Base-by-base conservation (phyloP, 2,888 invertebrate genomes). In the Drosophila nr. perissopoda region DNA sequence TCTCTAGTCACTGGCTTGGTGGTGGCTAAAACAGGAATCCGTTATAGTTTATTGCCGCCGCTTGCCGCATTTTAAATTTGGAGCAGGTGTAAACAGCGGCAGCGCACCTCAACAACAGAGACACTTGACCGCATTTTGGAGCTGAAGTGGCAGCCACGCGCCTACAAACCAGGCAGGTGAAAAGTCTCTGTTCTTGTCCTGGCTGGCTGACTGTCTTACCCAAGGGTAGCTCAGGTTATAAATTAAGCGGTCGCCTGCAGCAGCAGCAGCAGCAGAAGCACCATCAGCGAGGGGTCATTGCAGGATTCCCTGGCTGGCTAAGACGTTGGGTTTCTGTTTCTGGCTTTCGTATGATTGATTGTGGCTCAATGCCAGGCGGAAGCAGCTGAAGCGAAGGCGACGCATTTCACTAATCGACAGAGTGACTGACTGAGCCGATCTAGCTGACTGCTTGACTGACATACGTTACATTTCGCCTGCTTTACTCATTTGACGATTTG, bases 71-170 rank as follows among this genome's bases (percentile, higher is more conserved):
- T 79, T 81, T 70, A 70, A 76, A 74, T 83, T 86, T 88, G 90
- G 88, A 84, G 88, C 88, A 88, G 88, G 88, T 88, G 88, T 86
- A 88, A 88, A 21, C 21, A 53, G 63, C 51, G 49, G 40, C 57
- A 36, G 33, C 38, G 21, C 53, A 36, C 29, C 38, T 49, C 53
- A 52, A 25, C 64, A 16, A 16, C 46, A 60, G 71, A 82, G 82
- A 76, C 84, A 88, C 82, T 85, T 87, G 89, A 87, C 89, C 87
- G 87, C 89, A 87, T 87, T 87, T 87, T 87, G 87, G 87, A 87
- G 87, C 82, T 48, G 56, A 53, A 40, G 65, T 52, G 61, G 48
- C 64, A 57, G 74, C 63, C 87, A 87, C 88, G 88, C 87, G 87
- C 83, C 88, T 88, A 84, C 88, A 87, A 83, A 42, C 51, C 58